phyloP scores from a whole-genome alignment of 2,113 vertebrate species.

The Hippocampus abdominalis region DNA sequence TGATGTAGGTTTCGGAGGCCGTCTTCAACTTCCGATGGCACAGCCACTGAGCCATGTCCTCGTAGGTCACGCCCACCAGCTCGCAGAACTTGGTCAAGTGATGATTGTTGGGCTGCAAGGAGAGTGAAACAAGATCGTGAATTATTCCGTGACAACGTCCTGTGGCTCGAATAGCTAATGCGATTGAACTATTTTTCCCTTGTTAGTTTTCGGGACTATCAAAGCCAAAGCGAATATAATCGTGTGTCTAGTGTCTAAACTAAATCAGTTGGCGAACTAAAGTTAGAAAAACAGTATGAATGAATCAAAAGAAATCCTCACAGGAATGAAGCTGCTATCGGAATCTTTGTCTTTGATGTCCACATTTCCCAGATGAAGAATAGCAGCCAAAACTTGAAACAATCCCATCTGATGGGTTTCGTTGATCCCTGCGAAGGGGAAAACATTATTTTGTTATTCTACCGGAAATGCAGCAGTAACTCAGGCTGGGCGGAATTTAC shows the following conservation, averaged over 20 bases:
- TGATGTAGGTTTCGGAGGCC: conserved; percentile 91
- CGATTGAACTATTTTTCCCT: neutral
- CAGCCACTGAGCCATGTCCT: conserved; percentile 97
- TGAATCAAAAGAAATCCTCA: conserved; percentile 61
- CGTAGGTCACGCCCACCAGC: conserved; percentile 90
- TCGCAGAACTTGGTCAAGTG: conserved; percentile 90
- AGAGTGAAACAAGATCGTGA: neutral
- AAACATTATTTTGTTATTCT: conserved; percentile 2
- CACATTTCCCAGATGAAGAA: conserved; percentile 96
- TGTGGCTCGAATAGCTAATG: neutral
- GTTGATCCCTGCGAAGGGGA: conserved; percentile 80
- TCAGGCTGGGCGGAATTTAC: neutral
- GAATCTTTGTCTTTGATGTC: conserved; percentile 86
- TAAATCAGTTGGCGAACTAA: neutral
- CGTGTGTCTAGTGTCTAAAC: neutral
- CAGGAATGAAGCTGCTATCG: conserved; percentile 90
- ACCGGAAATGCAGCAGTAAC: neutral
- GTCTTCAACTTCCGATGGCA: conserved; percentile 95
- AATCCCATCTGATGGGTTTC: conserved; percentile 93
- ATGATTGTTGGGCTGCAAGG: conserved; percentile 81
- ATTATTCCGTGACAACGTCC: neutral
- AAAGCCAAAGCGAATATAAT: neutral
- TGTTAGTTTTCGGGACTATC: neutral
- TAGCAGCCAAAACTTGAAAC: conserved; percentile 91
- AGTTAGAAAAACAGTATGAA: neutral